phyloP scores from a whole-genome alignment of 2,888 invertebrate species.

The Drosophila antonietae region DNA sequence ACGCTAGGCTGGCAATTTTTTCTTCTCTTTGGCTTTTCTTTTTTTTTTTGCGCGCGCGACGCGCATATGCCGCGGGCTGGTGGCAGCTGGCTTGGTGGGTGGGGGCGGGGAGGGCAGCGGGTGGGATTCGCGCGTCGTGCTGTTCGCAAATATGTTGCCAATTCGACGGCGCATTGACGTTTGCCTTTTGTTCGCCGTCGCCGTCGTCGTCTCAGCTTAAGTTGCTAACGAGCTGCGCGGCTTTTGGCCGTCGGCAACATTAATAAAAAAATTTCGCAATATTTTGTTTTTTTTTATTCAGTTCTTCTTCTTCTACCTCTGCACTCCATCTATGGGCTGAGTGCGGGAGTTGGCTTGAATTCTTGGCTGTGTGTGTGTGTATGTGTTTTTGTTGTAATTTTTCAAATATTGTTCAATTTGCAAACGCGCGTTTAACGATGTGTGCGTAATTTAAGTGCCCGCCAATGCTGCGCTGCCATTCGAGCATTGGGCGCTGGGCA shows the following conservation, averaged over 20 bases:
- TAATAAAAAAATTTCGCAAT: slow-evolving; percentile 63
- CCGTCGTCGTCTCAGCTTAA: slow-evolving; percentile 68
- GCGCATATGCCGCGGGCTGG: slow-evolving; percentile 69
- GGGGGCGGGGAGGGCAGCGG: slow-evolving; percentile 4
- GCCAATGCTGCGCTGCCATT: slow-evolving; percentile 22
- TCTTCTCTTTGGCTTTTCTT: neutral
- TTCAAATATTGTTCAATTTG: slow-evolving; percentile 83
- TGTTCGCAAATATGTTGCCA: slow-evolving; percentile 84
- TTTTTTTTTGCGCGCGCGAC: slow-evolving; percentile 22
- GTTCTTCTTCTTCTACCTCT: no score
- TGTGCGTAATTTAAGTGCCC: slow-evolving; percentile 82
- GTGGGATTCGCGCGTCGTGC: slow-evolving; percentile 49
- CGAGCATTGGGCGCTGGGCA: neutral
- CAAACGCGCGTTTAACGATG: slow-evolving; percentile 81
- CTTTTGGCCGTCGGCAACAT: slow-evolving; percentile 69
- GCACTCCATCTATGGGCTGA: slow-evolving; percentile 48
- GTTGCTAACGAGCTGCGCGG: slow-evolving; percentile 81
- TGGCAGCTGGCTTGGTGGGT: neutral
- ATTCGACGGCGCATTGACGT: slow-evolving; percentile 77
- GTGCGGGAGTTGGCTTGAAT: slow-evolving; percentile 8
- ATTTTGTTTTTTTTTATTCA: slow-evolving; percentile 25
- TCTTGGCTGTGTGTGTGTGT: slow-evolving; percentile 16
- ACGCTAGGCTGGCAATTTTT: slow-evolving; percentile 6
- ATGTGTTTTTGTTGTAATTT: slow-evolving; percentile 66
- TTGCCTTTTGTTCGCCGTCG: slow-evolving; percentile 64